Base-by-base conservation (phyloP, 2,113 vertebrate genomes). In the Dryoscopus gambensis region DNA sequence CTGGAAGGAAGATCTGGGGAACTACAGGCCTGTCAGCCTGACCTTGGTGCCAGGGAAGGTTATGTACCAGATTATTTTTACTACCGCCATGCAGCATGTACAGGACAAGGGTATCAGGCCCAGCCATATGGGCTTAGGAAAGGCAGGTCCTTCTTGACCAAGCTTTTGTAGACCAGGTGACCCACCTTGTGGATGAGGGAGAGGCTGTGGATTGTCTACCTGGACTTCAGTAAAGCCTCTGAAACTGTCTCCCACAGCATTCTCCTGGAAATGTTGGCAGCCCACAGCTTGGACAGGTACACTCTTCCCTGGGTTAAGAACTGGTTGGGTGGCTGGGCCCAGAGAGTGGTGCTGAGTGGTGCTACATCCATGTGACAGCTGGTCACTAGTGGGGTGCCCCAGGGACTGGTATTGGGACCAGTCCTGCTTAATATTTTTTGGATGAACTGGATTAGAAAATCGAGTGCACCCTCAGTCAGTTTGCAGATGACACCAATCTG, bases 321-420 rank as follows among this genome's bases (percentile, higher is more conserved):
- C 19, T 10, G 14, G 4, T 19, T 46, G 33, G 6, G 21, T 46
- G 40, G 8, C 25, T 1, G 2, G 18, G 33, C 40, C 71, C 25
- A 46, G 33, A 22, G 40, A 21, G 15, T 28, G 33, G 14, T 30
- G 33, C 5, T 47, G 42, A 35, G 30, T 47, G 25, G 33, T 13
- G 42, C 8, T 5, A 16, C 25, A 35, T 37, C 25, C 25, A 23
- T 9, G 7, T 35, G 19, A 28, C 2, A 0, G 14, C 6, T 1
- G 1, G 40, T 23, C 40, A 30, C 42, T 18, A 4, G 14, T 23
- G 33, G 10, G 33, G 19, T 28, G 27, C 19, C 40, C 4, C 53
- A 22, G 33, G 15, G 8, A 21, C 46, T 7, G 27, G 40, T 46
- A 12, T 3, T 35, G 53, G 33, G 16, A 20, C 24, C 40, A 74